Evolutionary conservation across 2,888 invertebrate genomes (phyloP).

Genomic region (Macaria notata): DNA sequence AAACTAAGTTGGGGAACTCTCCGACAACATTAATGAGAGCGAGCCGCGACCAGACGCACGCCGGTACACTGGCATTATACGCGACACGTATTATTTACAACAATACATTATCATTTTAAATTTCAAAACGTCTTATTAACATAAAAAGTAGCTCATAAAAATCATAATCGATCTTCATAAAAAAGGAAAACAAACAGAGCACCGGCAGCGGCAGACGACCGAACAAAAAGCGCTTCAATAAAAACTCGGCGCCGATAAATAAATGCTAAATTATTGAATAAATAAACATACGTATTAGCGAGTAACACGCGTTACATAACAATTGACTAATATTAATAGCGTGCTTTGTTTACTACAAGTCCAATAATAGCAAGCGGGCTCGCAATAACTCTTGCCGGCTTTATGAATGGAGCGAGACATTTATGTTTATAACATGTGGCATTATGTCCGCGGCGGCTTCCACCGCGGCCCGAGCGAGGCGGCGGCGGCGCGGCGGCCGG

Average conservation of each 20-base stretch:
- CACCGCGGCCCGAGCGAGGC: slow-evolving; percentile 23
- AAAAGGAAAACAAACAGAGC: slow-evolving; percentile 25
- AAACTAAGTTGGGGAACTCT: background rate
- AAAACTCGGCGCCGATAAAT: slow-evolving; percentile 27
- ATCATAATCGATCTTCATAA: slow-evolving; percentile 26
- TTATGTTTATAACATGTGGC: slow-evolving; percentile 56
- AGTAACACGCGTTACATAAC: slow-evolving; percentile 32
- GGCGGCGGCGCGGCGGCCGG: slow-evolving; percentile 21
- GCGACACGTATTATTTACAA: slow-evolving; percentile 7
- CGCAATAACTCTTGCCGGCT: slow-evolving; percentile 60
- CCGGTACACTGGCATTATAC: too few species aligned
- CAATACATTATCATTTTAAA: slow-evolving; percentile 12
- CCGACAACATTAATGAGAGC: background rate
- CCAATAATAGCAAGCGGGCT: slow-evolving; percentile 49
- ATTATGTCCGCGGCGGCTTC: slow-evolving; percentile 10
- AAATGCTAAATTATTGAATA: slow-evolving; percentile 35
- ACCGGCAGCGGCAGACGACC: slow-evolving; percentile 2
- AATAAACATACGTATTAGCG: slow-evolving; percentile 32
- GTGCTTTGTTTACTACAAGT: slow-evolving; percentile 55
- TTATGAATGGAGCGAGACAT: slow-evolving; percentile 62
- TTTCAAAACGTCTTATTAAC: slow-evolving; percentile 15
- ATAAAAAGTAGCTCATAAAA: slow-evolving; percentile 19
- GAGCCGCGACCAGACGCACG: background rate
- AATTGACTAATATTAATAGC: slow-evolving; percentile 41
- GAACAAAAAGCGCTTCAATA: slow-evolving; percentile 17